Evolutionary conservation across 2,888 invertebrate species (phyloP).

Genomic region (Orthosia gothica): DNA sequence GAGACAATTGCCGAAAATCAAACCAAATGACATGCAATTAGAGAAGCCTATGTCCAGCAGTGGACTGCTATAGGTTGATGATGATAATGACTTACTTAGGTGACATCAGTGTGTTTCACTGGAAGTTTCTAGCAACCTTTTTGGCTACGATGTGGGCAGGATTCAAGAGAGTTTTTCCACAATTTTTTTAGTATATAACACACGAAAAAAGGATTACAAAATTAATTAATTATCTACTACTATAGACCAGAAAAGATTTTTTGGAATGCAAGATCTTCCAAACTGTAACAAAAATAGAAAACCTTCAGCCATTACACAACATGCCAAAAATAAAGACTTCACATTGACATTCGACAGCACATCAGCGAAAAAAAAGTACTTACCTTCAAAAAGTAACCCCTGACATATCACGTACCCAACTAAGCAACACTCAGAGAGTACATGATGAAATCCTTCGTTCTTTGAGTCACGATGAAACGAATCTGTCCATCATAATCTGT

Average conservation of each 20-base stretch:
- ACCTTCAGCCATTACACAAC: not conserved
- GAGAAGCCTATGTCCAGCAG: too few relatives aligned
- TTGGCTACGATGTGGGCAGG: not conserved
- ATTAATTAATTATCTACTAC: not conserved
- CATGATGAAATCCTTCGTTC: constrained; percentile 68
- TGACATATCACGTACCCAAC: constrained; percentile 63
- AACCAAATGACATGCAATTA: too few relatives aligned
- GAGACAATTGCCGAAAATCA: too few relatives aligned
- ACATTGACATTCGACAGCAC: constrained; percentile 37
- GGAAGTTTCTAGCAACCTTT: not conserved
- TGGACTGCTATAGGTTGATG: too few relatives aligned
- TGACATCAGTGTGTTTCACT: not conserved
- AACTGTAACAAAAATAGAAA: not conserved
- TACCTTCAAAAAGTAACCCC: constrained; percentile 46
- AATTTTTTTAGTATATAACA: too few relatives aligned
- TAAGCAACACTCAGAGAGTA: constrained; percentile 52
- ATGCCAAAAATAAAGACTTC: constrained; percentile 27
- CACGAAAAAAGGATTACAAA: too few relatives aligned
- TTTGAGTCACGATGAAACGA: constrained; percentile 68
- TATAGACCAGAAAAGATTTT: not conserved
- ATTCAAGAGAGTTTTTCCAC: not conserved
- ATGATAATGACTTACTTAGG: too few relatives aligned
- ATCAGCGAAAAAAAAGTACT: constrained; percentile 10
- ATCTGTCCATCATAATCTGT: constrained; percentile 78
- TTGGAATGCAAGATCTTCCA: not conserved